phyloP scores from a whole-genome alignment of 2,888 invertebrate genomes.

The Digitonthophagus gazella region DNA sequence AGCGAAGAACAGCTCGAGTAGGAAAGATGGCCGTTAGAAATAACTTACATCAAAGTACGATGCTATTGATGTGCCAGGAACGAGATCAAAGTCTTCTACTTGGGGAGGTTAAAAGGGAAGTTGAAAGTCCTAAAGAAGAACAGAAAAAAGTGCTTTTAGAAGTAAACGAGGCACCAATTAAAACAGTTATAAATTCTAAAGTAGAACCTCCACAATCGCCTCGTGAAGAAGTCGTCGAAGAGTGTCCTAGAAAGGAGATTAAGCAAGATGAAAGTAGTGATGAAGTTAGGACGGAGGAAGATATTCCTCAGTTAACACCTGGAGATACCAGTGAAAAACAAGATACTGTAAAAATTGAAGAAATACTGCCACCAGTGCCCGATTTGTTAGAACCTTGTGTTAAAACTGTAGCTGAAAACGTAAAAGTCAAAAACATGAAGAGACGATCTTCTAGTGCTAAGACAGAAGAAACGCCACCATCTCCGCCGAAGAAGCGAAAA shows the following conservation, averaged over 20 bases:
- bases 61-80: slow-evolving; percentile 53
- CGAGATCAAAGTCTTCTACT: slow-evolving; percentile 38
- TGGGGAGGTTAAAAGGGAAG: slow-evolving; percentile 48
- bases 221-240: background rate
- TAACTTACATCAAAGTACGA: slow-evolving; percentile 51
- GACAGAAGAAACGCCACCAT: slow-evolving; percentile 24
- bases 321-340: slow-evolving; percentile 24
- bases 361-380: slow-evolving; percentile 10
- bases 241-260: background rate
- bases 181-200: slow-evolving; percentile 31
- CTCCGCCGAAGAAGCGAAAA: slow-evolving; percentile 39
- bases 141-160: slow-evolving; percentile 37
- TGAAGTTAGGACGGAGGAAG: slow-evolving; percentile 20
- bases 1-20: slow-evolving; percentile 56
- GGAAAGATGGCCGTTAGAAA: slow-evolving; percentile 70
- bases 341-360: slow-evolving; percentile 20
- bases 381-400: slow-evolving; percentile 39
- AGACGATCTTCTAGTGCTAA: slow-evolving; percentile 50
- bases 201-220: slow-evolving; percentile 9
- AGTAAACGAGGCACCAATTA: slow-evolving; percentile 10
- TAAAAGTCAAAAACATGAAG: slow-evolving; percentile 53
- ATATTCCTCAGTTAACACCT: slow-evolving; percentile 20
- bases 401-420: slow-evolving; percentile 50
- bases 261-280: background rate
- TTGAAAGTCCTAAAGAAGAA: slow-evolving; percentile 49